phyloP scores from a whole-genome alignment of 2,797 vertebrate species.

The Peromyscus aztecus region DNA sequence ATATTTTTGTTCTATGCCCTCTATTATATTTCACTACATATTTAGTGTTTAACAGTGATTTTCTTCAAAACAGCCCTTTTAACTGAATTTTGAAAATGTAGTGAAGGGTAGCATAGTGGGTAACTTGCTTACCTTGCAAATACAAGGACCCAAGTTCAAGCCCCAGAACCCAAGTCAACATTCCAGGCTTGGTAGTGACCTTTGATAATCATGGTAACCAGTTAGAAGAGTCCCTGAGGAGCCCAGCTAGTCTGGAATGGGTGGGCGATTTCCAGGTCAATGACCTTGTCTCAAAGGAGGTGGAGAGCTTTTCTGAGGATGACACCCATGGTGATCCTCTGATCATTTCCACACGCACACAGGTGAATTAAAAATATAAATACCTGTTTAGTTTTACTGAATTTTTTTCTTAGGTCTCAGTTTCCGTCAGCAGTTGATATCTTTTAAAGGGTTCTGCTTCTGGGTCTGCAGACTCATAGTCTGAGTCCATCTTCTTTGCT shows the following conservation, averaged over 20 bases:
- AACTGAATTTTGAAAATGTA: neutral
- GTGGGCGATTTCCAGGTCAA: neutral
- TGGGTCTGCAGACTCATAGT: neutral
- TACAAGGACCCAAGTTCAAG: neutral
- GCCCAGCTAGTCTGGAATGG: neutral
- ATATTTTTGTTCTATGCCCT: neutral
- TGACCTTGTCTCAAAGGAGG: neutral
- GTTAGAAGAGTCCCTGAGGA: neutral
- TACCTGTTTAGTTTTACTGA: neutral
- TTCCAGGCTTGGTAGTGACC: neutral
- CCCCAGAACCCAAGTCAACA: neutral
- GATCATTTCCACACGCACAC: neutral
- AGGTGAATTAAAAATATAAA: neutral
- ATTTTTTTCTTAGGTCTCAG: neutral
- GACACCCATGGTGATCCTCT: neutral
- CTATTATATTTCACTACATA: neutral
- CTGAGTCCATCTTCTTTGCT: neutral
- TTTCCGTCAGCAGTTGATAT: neutral
- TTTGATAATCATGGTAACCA: neutral
- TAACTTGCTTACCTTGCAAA: neutral
- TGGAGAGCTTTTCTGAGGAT: neutral
- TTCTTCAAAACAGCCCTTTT: conserved; percentile 2
- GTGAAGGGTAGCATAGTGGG: too few species aligned
- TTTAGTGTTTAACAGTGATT: neutral
- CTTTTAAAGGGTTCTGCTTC: neutral